These are phyloP conservation scores for Danaus melanippus DNA, from an alignment of 1,140 invertebrate genomes.

Conservation along the genomic window DNA sequence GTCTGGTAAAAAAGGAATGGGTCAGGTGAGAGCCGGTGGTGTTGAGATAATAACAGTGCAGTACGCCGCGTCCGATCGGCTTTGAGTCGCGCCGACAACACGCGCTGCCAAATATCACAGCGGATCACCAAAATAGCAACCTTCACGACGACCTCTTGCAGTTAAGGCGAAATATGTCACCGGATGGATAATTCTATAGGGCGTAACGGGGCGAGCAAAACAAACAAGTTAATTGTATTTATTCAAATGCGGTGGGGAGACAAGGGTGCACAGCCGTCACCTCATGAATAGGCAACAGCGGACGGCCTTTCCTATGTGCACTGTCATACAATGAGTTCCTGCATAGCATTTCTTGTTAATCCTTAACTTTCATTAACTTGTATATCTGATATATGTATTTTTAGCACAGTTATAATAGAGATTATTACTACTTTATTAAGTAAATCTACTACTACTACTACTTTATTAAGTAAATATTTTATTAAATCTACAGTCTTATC, in stretches of 20 bases:
- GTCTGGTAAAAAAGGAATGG: constrained; percentile 65
- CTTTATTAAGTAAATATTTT: too few species aligned
- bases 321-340: constrained; percentile 27
- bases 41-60: constrained; percentile 69
- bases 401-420: too few species aligned
- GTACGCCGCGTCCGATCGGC: constrained; percentile 30
- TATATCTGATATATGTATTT: too few species aligned
- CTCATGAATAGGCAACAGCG: constrained; percentile 62
- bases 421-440: too few species aligned
- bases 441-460: too few species aligned
- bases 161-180: constrained; percentile 31
- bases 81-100: constrained; percentile 36
- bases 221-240: constrained; percentile 71
- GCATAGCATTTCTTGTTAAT: too few species aligned
- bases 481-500: too few species aligned
- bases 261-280: constrained; percentile 40
- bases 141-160: background rate
- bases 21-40: constrained; percentile 56
- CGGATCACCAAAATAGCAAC: background rate
- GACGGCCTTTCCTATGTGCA: constrained; percentile 47
- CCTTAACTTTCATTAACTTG: too few species aligned
- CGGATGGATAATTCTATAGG: constrained; percentile 38
- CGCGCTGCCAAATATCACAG: constrained; percentile 51
- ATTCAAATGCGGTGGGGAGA: constrained; percentile 57
- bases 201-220: constrained; percentile 54